Evolutionary conservation across 2,888 invertebrate genomes (phyloP).

Genomic region (Drosophila flavopinicola): DNA sequence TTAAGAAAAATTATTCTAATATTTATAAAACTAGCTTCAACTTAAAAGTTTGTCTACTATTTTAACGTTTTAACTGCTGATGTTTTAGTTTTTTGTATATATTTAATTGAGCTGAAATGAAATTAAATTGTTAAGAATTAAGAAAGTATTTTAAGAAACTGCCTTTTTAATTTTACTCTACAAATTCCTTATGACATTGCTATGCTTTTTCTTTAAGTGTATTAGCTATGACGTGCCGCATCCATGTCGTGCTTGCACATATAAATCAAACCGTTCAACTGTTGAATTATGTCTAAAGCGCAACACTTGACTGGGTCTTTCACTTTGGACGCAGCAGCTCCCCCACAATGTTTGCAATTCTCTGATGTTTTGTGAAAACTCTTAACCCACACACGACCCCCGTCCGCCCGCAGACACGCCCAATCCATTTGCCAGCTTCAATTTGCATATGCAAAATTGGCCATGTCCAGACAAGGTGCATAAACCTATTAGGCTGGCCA

Average conservation of each 20-base stretch:
- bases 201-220: too few species aligned
- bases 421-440: constrained; percentile 26
- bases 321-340: constrained; percentile 11
- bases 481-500: constrained; percentile 21
- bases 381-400: background rate
- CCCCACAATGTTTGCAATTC: constrained; percentile 27
- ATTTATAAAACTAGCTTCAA: too few species aligned
- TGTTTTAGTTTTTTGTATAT: too few species aligned
- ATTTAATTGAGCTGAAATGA: too few species aligned
- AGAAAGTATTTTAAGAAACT: too few species aligned
- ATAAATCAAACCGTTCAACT: constrained; percentile 80
- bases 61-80: too few species aligned
- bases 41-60: too few species aligned
- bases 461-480: constrained; percentile 34
- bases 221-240: constrained; percentile 60
- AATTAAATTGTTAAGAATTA: too few species aligned
- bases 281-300: constrained; percentile 75
- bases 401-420: background rate
- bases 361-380: constrained; percentile 19
- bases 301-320: constrained; percentile 75
- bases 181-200: too few species aligned
- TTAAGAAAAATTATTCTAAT: too few species aligned
- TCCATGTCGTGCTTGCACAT: constrained; percentile 71
- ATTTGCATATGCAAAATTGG: constrained; percentile 68
- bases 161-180: too few species aligned